Evolutionary conservation across 2,797 vertebrate species (phyloP), one percentile per base, ranked within the genome.

Genomic region (Rhabdomys pumilio): DNA sequence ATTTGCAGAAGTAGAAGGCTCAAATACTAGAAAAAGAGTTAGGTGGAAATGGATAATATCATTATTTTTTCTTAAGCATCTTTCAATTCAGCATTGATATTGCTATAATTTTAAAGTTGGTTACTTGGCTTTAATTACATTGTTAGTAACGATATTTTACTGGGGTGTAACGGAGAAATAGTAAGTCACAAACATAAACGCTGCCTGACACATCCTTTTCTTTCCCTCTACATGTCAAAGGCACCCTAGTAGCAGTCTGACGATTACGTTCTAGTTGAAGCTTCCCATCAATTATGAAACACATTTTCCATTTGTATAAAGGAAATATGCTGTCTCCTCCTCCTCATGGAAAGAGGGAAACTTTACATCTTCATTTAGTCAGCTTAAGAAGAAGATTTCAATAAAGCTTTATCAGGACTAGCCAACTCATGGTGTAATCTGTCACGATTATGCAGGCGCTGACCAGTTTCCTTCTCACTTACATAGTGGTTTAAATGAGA

Each of bases 11-110:
- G 38, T 55, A 93, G 29, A 94, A 12, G 34, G 3, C 84, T 96
- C 76, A 63, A 89, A 57, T 95, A 77, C 22, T 90, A 38, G 19
- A 55, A 50, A 38, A n/a, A 76, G 15, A 10, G 0, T 89, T 69
- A 63, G 15, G 34, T 63, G 10, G 19, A 63, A 73, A 63, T 59
- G 29, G 14, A 34, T 53, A 83, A 19, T 31, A 89, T 94, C 34
- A 82, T 79, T 91, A 26, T 34, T 95, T 96, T 90, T 91, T 47
- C 81, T 59, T 76, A 29, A 82, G 9, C 2, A 20, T 91, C 47
- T 94, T 94, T 63, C 41, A 90, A 85, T 77, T 80, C 59, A 76
- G 11, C 24, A 75, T 83, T 94, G 90, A 94, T 72, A 85, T 88
- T 19, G 38, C 34, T 93, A 3, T 94, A 61, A 90, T 89, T 94